Base-by-base conservation (phyloP, 2,888 invertebrate genomes). In the Dastarcus helophoroides region DNA sequence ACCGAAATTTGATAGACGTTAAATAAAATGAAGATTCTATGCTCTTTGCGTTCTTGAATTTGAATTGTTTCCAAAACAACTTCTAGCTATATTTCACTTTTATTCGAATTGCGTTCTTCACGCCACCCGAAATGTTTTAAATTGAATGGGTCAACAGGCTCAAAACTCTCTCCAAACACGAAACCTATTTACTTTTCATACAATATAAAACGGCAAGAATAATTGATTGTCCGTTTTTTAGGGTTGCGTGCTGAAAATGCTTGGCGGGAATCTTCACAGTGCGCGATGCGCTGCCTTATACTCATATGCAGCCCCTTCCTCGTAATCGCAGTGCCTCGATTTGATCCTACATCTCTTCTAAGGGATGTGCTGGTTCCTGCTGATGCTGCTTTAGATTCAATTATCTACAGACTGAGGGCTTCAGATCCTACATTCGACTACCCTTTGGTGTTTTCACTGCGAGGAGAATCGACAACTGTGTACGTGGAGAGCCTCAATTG, bases 341-440 rank as follows among this genome's bases (percentile, higher is more conserved):
- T 88, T 68, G 88, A 88, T 64, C 76, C 81, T 37, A 76, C 81
- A 49, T 82, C 85, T 43, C 73, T 80, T 50, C 82, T 89, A 77
- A 71, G 80, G 51, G 71, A 83, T 43, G 79, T 86, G 39, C 67
- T 86, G 33, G 76, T 89, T 35, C 89, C 89, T 32, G 76, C 82
- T 28, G 86, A 88, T 60, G 83, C 84, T 26, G 73, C 79, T 48
- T 75, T 83, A 47, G 82, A 82, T 48, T 79, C 85, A 32, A 79
- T 86, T 55, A 79, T 91, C 62, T 90, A 89, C 67, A 42, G 54
- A 31, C 72, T 90, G 47, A 75, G 86, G 52, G 89, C 86, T 39
- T 81, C 81, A 44, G 89, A 90, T 59, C 79, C 85, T 35, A 81
- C 84, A 61, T 83, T 81, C 58, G 84, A 86, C 63, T 88, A 85